Conservation (phyloP, 2,888 invertebrate species). For the Rhingia rostrata region DNA sequence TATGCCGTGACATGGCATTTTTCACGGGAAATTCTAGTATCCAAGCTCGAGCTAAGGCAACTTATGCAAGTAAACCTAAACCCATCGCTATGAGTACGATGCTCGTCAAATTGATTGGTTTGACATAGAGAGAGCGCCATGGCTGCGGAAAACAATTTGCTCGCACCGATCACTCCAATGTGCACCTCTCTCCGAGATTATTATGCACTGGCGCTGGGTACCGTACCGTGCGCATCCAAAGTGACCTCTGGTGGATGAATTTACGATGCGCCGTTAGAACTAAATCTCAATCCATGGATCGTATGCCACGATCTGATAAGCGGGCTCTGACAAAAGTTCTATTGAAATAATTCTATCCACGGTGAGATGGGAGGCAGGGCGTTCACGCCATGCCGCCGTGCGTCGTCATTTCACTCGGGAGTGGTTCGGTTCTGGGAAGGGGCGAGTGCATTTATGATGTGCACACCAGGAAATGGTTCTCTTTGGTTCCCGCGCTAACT, state of each 20-base stretch:
- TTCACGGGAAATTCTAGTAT: conserved; percentile 55
- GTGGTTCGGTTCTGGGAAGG: conserved; percentile 67
- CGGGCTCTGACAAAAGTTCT: conserved; percentile 55
- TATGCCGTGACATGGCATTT: conserved; percentile 50
- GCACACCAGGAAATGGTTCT: conserved; percentile 66
- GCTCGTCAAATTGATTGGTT: conserved; percentile 72
- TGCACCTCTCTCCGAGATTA: conserved; percentile 51
- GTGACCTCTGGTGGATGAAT: conserved; percentile 60
- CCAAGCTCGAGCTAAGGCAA: too few relatives aligned
- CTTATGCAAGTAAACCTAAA: background rate
- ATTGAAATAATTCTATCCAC: conserved; percentile 51
- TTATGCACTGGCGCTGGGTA: conserved; percentile 22
- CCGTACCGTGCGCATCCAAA: conserved; percentile 35
- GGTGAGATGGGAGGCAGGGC: conserved; percentile 36
- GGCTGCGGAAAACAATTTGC: conserved; percentile 27
- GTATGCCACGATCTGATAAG: conserved; percentile 61
- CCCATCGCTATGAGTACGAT: conserved; percentile 37
- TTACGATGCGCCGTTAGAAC: conserved; percentile 65
- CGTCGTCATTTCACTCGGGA: conserved; percentile 6
- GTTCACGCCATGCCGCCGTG: conserved; percentile 45
- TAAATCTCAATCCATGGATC: conserved; percentile 63
- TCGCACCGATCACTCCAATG: conserved; percentile 42
- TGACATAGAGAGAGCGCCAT: conserved; percentile 58
- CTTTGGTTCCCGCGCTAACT: conserved; percentile 27
- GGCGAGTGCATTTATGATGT: conserved; percentile 50